Evolutionary conservation across 64 coral and sea anemone species (phyloP), one percentile per base, ranked within the genome.

Genomic region (Stichodactyla helianthus): DNA sequence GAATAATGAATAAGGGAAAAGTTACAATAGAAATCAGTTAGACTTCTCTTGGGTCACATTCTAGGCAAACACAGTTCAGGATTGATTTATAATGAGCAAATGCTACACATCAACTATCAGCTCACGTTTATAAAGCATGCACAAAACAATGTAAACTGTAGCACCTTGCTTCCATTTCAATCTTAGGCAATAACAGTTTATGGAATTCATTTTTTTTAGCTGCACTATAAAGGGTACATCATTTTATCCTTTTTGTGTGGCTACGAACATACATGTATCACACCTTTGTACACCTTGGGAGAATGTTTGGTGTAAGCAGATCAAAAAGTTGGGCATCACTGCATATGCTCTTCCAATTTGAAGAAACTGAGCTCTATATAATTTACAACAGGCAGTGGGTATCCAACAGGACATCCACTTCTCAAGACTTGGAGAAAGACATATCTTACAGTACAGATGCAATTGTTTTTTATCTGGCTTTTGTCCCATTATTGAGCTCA

Each of bases 381-480:
- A n/a, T n/a, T n/a, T 60, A n/a, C 26, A 5, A 56, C 83, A 27
- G 55, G 62, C 27, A 84, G 83, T 61, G 83, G 83, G 18, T 84
- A 84, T 84, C 83, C 82, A 5, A 84, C 82, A 58, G 82, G 82
- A 57, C 59, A 84, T 28, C 82, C 53, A 28, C 82, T 84, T n/a
- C 82, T 84, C 1, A 68, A 77, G 86, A 27, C 86, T 67, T 77
- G 86, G 86, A 23, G 86, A 68, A 77, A 63, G 70, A 25, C 86
- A 68, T 55, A n/a, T n/a, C 53, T 76, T 15, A 57, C 55, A 57
- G 55, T 57, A 13, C 55, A 57, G 6, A 57, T 57, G 55, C 55
- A 57, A 57, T 57, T 57, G 60, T 63, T 10, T 63, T n/a, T n/a
- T n/a, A 63, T 7, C 16, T 4, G 16, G 4, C 18, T 68, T 23